Evolutionary conservation across 2,797 vertebrate genomes (phyloP).

Genomic region (Adrianichthys oophorus): DNA sequence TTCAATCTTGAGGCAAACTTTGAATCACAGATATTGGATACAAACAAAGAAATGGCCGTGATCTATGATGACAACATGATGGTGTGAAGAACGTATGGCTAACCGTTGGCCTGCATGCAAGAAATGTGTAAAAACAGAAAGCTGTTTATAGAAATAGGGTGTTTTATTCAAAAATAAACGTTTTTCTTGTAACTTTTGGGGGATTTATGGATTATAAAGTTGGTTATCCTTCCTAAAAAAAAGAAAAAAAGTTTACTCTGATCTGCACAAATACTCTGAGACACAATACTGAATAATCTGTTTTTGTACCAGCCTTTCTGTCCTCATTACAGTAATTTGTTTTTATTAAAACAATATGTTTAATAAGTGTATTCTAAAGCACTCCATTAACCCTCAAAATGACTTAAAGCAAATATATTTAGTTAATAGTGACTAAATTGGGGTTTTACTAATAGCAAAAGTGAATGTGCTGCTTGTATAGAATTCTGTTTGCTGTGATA

Average conservation of each 20-base stretch:
- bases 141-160: conserved; percentile 26
- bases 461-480: too few species aligned
- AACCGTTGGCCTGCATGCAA: conserved; percentile 14
- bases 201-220: conserved; percentile 48
- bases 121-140: conserved; percentile 34
- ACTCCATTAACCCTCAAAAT: background rate
- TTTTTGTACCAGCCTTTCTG: conserved; percentile 26
- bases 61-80: background rate
- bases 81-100: background rate
- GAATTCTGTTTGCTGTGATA: too few species aligned
- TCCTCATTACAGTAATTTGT: conserved; percentile 1
- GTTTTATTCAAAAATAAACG: conserved; percentile 18
- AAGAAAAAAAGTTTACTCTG: conserved; percentile 45
- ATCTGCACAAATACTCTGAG: conserved; percentile 46
- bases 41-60: background rate
- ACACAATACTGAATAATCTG: conserved; percentile 14
- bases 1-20: conserved; percentile 4
- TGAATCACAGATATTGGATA: background rate
- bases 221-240: conserved; percentile 50
- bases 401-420: background rate
- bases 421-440: too few species aligned
- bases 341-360: background rate
- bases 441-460: too few species aligned
- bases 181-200: conserved; percentile 44
- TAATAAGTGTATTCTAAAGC: background rate